Evolutionary conservation across 1,140 invertebrate genomes (phyloP).

Genomic region (Bombus huntii): DNA sequence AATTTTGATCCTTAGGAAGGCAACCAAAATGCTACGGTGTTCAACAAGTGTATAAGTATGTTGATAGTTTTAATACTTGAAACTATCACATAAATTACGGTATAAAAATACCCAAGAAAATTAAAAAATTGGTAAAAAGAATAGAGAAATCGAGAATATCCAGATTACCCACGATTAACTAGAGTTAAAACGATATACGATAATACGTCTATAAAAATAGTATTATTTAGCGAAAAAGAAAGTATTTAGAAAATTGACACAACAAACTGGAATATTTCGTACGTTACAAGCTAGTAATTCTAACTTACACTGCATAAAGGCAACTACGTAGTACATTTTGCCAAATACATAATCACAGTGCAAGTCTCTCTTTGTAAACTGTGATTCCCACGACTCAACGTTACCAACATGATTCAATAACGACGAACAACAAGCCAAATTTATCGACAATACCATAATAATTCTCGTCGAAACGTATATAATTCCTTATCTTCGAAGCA

Average conservation of each 20-base stretch:
- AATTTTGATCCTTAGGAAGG: not conserved
- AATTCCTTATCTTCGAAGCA: not conserved
- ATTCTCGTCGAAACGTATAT: not conserved
- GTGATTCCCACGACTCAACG: not conserved
- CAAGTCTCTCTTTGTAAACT: not conserved
- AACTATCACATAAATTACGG: too few species aligned
- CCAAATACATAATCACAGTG: not conserved
- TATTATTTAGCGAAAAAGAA: not conserved
- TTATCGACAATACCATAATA: not conserved
- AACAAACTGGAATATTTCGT: not conserved
- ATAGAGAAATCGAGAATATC: not conserved
- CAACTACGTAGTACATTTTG: not conserved
- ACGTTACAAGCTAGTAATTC: too few species aligned
- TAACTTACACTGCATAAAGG: too few species aligned
- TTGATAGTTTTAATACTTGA: too few species aligned
- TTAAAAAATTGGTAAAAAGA: not conserved
- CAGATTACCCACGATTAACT: too few species aligned
- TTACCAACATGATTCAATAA: not conserved
- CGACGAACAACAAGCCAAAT: not conserved
- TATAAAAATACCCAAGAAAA: not conserved
- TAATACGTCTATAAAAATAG: not conserved
- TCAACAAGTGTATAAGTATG: too few species aligned
- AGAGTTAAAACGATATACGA: too few species aligned
- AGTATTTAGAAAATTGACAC: not conserved
- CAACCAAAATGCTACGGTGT: too few species aligned